Conservation (phyloP, 2,888 invertebrate species). For the Papilio gigon region DNA sequence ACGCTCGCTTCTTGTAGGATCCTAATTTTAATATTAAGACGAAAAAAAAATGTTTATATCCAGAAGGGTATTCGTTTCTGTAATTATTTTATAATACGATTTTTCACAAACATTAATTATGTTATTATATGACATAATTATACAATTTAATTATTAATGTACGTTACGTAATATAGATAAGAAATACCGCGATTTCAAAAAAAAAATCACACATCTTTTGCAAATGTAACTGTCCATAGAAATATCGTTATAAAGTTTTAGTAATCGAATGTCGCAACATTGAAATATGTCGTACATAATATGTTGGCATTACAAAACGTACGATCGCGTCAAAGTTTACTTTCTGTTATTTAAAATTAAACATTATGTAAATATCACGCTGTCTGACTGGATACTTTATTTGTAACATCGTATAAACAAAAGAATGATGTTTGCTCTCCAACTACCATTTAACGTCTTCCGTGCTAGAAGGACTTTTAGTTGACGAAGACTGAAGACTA, state of each 20-base stretch:
- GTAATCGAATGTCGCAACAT: conserved; percentile 1
- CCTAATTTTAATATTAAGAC: no score
- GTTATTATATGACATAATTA: no score
- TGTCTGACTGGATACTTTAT: neutral
- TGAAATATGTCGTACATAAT: neutral
- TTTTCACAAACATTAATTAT: no score
- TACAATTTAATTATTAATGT: no score
- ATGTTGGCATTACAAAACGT: conserved; percentile 19
- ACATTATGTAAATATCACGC: neutral
- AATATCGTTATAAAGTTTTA: conserved; percentile 9
- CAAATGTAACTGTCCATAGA: conserved; percentile 7
- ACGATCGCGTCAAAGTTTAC: neutral
- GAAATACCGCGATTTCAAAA: conserved; percentile 2
- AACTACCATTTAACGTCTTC: neutral
- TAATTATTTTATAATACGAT: no score
- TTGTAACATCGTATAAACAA: neutral
- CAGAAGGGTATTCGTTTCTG: no score
- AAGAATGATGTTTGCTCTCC: neutral
- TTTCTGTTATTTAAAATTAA: conserved; percentile 13
- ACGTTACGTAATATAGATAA: no score
- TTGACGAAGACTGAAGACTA: no score
- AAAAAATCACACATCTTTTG: conserved; percentile 16
- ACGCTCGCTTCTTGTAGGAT: no score
- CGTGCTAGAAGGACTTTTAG: neutral
- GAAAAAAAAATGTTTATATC: no score